These are phyloP conservation scores for Siniperca undulata DNA, from an alignment of 2,797 vertebrate genomes.

Conservation along the genomic window DNA sequence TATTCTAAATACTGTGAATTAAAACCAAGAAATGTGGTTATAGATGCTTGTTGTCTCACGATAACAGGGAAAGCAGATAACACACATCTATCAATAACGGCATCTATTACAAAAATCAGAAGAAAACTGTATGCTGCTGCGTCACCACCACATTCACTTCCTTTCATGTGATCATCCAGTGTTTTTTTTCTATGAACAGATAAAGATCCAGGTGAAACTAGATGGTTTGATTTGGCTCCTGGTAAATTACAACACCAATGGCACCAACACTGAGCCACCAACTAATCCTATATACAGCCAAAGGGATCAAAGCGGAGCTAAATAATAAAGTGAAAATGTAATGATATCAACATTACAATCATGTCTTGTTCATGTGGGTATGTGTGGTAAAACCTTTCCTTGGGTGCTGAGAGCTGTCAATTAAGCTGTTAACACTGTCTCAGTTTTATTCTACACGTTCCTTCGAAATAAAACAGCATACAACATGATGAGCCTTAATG, in stretches of 20 bases:
- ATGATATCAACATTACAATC: background rate
- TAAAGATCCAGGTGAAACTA: background rate
- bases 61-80: background rate
- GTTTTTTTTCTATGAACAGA: background rate
- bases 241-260: background rate
- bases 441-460: background rate
- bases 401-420: background rate
- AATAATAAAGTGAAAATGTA: accelerated
- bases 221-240: background rate
- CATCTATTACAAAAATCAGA: background rate
- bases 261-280: background rate
- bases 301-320: background rate
- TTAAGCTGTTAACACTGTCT: background rate
- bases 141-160: no score
- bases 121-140: no score
- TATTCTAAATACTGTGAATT: background rate
- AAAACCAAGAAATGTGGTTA: background rate
- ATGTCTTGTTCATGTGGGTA: background rate
- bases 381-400: background rate
- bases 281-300: background rate
- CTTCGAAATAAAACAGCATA: background rate
- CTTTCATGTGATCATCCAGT: background rate
- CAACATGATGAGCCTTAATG: background rate
- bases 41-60: background rate
- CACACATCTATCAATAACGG: background rate